A percentile compares a stretch with the other conserved stretches of the same genome.
Evolutionary conservation across 2,797 vertebrate genomes (phyloP).

Genomic region (Microchirus variegatus): DNA sequence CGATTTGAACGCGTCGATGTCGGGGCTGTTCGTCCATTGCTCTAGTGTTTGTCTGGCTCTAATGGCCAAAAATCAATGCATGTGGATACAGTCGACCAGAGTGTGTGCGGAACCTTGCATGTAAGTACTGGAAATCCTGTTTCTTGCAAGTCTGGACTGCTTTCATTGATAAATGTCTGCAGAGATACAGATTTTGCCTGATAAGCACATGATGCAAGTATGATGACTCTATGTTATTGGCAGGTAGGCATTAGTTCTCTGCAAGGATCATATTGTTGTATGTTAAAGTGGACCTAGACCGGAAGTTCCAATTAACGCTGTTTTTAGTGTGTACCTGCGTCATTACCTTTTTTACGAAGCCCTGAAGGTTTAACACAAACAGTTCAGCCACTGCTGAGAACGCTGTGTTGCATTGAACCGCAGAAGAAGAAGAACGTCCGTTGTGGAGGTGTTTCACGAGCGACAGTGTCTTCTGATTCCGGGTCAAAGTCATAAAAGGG

Average conservation of each 20-base stretch:
- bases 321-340: no score
- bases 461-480: no score
- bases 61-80: conserved; percentile 33
- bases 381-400: no score
- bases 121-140: conserved; percentile 47
- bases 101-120: conserved; percentile 21
- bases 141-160: conserved; percentile 20
- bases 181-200: conserved; percentile 32
- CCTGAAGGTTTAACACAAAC: no score
- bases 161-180: conserved; percentile 31
- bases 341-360: no score
- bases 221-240: conserved; percentile 10
- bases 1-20: background rate
- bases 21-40: background rate
- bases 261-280: no score
- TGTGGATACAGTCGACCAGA: conserved; percentile 1
- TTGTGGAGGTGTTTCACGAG: no score
- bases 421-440: no score
- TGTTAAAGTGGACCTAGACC: no score
- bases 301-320: no score
- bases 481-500: no score
- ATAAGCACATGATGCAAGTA: conserved; percentile 43
- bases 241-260: conserved; percentile 3
- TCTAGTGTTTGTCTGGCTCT: background rate
- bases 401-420: no score